Evolutionary conservation across 1,140 invertebrate species (phyloP), one percentile per base, ranked within the genome.

Genomic region (Galleria mellonella): DNA sequence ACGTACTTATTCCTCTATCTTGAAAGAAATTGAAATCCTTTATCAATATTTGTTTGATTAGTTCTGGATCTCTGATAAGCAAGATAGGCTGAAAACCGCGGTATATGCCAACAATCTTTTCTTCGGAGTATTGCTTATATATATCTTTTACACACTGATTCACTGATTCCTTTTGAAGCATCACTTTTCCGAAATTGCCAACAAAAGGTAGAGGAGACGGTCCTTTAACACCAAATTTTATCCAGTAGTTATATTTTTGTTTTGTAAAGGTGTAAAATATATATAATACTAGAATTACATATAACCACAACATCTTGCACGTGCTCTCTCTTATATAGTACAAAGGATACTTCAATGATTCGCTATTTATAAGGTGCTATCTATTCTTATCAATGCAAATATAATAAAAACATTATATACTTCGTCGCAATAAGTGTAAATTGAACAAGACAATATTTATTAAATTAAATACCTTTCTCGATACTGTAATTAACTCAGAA

Each of bases 21-120:
- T 62, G 43, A 52, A 91, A 90, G 47, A 79, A 56, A n/a, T 86
- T 27, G 47, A 89, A 90, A 63, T 91, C 87, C 56, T 87, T 88
- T 0, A 89, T 69, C 0, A 89, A 50, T 23, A 91, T 83, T n/a
- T 67, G 38, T 49, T 88, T 88, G 2, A 88, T 78, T 3, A 90
- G 36, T 12, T 88, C 86, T 7, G 87, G 82, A 71, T 90, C 88
- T 5, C 79, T 55, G 0, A 90, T 47, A 3, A 90, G 51, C 5
- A 89, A 46, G n/a, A 67, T 58, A 0, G 89, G 89, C 14, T 54
- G 47, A 13, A 64, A 47, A 9, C 73, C 72, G 17, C 79, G 57
- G 52, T 83, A 88, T 3, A 73, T 47, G 9, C 87, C 87, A 13
- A 87, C 66, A 38, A 68, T 9, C 35, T 39, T 51, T 46, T 66